Evolutionary conservation across 2,888 invertebrate genomes (phyloP).

Genomic region (Odontothrips loti): DNA sequence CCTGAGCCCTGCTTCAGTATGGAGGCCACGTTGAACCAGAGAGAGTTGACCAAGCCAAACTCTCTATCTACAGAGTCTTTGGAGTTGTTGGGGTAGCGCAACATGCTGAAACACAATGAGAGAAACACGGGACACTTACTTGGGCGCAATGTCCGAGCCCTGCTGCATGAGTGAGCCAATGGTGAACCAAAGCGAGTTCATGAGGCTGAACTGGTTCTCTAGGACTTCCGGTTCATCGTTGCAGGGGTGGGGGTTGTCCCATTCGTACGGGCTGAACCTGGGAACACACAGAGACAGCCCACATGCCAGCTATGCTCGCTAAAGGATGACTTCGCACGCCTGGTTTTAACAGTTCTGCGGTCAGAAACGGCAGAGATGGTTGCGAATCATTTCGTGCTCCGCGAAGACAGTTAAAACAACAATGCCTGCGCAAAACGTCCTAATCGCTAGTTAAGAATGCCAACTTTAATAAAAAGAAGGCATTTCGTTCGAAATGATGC

Average conservation of each 20-base stretch:
- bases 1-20: conserved; percentile 13
- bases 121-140: conserved; percentile 57
- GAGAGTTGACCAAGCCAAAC: conserved; percentile 16
- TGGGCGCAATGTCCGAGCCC: conserved; percentile 87
- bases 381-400: not conserved
- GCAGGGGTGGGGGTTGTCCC: conserved; percentile 84
- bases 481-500: not conserved
- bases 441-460: not conserved
- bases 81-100: conserved; percentile 23
- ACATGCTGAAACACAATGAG: conserved; percentile 19
- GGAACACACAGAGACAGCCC: conserved; percentile 34
- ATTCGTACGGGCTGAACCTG: conserved; percentile 91
- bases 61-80: conserved; percentile 19
- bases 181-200: conserved; percentile 93
- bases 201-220: conserved; percentile 86
- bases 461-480: not conserved
- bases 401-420: not conserved
- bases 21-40: conserved; percentile 20
- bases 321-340: not conserved
- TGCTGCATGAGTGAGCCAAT: conserved; percentile 90
- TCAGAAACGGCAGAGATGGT: not conserved
- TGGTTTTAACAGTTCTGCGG: not conserved
- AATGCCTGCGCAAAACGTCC: not conserved
- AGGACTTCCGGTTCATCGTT: conserved; percentile 78
- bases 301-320: conserved; percentile 12